Conservation (phyloP, 2,888 invertebrate species). For the Vandiemenella viatica region DNA sequence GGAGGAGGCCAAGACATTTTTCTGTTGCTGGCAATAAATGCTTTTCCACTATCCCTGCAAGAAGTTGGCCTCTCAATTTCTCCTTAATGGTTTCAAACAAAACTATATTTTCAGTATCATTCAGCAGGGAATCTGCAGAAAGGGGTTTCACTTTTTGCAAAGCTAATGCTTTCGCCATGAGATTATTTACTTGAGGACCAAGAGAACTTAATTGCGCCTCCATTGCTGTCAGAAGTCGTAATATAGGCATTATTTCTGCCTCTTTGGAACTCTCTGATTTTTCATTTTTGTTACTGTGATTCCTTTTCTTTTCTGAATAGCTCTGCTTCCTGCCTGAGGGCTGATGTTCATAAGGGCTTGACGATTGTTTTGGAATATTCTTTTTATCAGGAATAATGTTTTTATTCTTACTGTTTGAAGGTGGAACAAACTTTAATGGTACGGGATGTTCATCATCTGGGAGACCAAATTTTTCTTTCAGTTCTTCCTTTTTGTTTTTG, state of each 20-base stretch:
- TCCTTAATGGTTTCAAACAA: slow-evolving; percentile 74
- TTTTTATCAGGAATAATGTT: too few relatives aligned
- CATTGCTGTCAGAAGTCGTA: slow-evolving; percentile 61
- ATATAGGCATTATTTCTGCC: slow-evolving; percentile 11
- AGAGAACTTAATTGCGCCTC: slow-evolving; percentile 74
- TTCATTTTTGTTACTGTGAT: too few relatives aligned
- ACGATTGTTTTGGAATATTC: too few relatives aligned
- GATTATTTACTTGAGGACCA: slow-evolving; percentile 51
- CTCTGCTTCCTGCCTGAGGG: too few relatives aligned
- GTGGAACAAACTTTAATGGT: too few relatives aligned
- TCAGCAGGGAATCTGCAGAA: slow-evolving; percentile 57
- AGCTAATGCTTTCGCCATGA: slow-evolving; percentile 60
- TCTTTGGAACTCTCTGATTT: too few relatives aligned
- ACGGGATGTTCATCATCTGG: too few relatives aligned
- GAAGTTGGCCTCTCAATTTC: slow-evolving; percentile 62
- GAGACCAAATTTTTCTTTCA: slow-evolving; percentile 43
- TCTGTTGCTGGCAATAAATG: slow-evolving; percentile 55
- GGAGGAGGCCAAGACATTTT: slow-evolving; percentile 59
- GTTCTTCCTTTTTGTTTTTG: slow-evolving; percentile 46
- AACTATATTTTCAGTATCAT: slow-evolving; percentile 51
- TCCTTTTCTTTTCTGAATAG: too few relatives aligned
- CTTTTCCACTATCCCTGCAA: slow-evolving; percentile 49
- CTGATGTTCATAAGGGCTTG: too few relatives aligned
- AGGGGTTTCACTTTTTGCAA: slow-evolving; percentile 60
- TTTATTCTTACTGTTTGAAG: too few relatives aligned